phyloP scores from a whole-genome alignment of 2,113 vertebrate genomes.

The Columba janthina region DNA sequence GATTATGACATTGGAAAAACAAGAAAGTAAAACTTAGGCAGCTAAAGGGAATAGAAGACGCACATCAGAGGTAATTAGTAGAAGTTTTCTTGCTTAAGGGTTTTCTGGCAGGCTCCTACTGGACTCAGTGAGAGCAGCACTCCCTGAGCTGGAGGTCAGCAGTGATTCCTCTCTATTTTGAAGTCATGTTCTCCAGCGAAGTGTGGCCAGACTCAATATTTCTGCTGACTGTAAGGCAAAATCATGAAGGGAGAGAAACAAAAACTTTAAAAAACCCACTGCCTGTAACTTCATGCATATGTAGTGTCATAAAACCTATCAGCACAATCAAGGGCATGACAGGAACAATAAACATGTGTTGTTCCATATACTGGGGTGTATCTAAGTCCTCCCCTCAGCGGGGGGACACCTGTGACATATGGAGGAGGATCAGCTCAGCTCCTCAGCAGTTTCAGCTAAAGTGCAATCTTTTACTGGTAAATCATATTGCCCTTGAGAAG shows the following conservation, averaged over 20 bases:
- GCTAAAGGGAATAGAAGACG: not conserved
- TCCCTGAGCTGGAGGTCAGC: not conserved
- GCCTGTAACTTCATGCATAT: not conserved
- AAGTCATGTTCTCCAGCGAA: not conserved
- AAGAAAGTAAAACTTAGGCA: not conserved
- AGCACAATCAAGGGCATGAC: fast-evolving
- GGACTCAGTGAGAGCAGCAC: too few species aligned
- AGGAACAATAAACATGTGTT: not conserved
- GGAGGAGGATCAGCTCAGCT: not conserved
- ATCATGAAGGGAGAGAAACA: not conserved
- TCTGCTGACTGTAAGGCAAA: not conserved
- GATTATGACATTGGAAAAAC: not conserved
- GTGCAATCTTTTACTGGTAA: not conserved
- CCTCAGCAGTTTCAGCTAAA: not conserved
- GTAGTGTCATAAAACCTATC: not conserved
- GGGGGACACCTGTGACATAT: not conserved
- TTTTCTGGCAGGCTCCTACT: not conserved
- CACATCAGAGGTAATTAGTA: not conserved
- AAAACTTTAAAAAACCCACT: not conserved
- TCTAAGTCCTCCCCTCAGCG: not conserved
- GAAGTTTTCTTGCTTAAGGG: not conserved
- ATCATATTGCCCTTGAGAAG: not conserved
- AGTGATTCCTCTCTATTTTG: not conserved
- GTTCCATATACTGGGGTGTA: not conserved
- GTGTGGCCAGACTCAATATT: not conserved